A percentile compares a stretch with the other conserved stretches of the same genome.
These are phyloP conservation scores for Lepidurus couesii DNA, from an alignment of 1,140 invertebrate species.

Conservation along the genomic window DNA sequence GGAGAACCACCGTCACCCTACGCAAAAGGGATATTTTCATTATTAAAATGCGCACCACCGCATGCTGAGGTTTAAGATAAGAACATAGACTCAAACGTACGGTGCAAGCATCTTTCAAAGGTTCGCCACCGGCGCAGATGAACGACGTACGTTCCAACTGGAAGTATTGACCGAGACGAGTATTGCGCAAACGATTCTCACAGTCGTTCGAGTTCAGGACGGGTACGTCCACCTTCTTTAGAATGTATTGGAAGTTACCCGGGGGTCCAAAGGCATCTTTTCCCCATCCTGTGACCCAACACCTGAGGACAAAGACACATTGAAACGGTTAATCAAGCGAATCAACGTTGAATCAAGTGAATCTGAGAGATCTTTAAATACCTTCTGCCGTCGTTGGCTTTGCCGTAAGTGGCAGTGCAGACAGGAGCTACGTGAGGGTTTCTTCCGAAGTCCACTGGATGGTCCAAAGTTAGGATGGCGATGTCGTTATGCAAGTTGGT, in stretches of 20 bases:
- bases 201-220: conserved; percentile 57
- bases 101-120: conserved; percentile 68
- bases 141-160: conserved; percentile 59
- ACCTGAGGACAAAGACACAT: conserved; percentile 41
- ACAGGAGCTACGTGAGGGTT: conserved; percentile 63
- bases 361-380: conserved; percentile 37
- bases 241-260: conserved; percentile 56
- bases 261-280: conserved; percentile 63
- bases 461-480: conserved; percentile 56
- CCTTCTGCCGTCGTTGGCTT: conserved; percentile 55
- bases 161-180: conserved; percentile 59
- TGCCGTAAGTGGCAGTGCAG: conserved; percentile 55
- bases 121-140: conserved; percentile 68
- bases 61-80: neutral
- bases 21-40: neutral
- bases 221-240: conserved; percentile 64
- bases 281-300: conserved; percentile 75
- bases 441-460: conserved; percentile 52
- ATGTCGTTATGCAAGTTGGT: conserved; percentile 63
- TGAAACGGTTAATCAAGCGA: neutral
- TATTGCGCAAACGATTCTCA: conserved; percentile 55
- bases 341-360: conserved; percentile 1
- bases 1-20: conserved; percentile 72
- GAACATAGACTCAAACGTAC: conserved; percentile 42
- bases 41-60: no score